Conservation (phyloP, 2,797 vertebrate species). For the Pangasius djambal region DNA sequence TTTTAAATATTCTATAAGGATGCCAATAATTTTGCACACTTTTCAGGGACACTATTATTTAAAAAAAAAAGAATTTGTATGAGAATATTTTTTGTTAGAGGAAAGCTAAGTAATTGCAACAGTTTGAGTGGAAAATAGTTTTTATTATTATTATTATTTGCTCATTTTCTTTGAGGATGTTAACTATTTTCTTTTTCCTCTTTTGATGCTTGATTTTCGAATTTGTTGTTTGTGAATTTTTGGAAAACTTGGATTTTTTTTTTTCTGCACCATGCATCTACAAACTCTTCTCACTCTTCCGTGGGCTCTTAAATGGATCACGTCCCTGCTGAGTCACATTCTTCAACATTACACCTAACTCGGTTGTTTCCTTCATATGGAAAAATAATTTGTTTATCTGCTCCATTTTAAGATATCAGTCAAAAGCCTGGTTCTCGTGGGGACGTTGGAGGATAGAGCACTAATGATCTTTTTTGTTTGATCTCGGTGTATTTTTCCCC, state of each 20-base stretch:
- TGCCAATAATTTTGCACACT: background rate
- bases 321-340: conserved; percentile 15
- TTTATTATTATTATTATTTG: background rate
- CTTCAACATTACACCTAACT: background rate
- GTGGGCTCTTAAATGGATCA: background rate
- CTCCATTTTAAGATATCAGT: conserved; percentile 35
- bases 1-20: background rate
- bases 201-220: background rate
- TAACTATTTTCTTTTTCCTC: background rate
- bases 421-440: background rate
- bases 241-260: background rate
- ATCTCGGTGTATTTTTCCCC: background rate
- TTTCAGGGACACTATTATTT: background rate
- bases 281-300: background rate
- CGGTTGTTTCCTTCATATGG: conserved; percentile 6
- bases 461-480: conserved; percentile 58
- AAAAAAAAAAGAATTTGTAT: background rate
- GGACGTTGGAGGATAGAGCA: conserved; percentile 19
- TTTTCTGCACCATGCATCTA: background rate
- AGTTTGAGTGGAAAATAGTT: background rate
- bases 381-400: conserved; percentile 28
- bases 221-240: background rate
- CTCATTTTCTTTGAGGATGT: background rate
- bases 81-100: background rate
- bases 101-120: background rate